These are phyloP conservation scores for Semotilus atromaculatus DNA, from an alignment of 2,797 vertebrate genomes.

Conservation along the genomic window DNA sequence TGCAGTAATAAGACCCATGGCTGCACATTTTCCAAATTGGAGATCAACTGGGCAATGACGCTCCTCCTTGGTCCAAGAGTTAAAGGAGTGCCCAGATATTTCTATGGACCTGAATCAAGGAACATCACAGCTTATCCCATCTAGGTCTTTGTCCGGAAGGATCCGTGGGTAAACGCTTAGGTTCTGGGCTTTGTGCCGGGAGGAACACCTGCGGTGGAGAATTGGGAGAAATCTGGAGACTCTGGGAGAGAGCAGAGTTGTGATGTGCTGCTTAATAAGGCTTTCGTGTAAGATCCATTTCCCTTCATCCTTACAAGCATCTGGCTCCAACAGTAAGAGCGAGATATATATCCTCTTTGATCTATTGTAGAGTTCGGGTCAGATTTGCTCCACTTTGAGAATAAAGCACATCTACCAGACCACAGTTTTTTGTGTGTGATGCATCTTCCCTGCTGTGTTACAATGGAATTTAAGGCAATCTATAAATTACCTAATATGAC, in stretches of 20 bases:
- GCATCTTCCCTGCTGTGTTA: slow-evolving; percentile 28
- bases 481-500: slow-evolving; percentile 37
- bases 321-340: slow-evolving; percentile 36
- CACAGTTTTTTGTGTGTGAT: slow-evolving; percentile 3
- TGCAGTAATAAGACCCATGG: slow-evolving; percentile 48
- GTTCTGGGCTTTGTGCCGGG: slow-evolving; percentile 48
- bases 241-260: slow-evolving; percentile 26
- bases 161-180: slow-evolving; percentile 20
- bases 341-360: slow-evolving; percentile 39
- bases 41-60: slow-evolving; percentile 47
- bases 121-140: slow-evolving; percentile 40
- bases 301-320: slow-evolving; percentile 45
- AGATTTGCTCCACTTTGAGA: slow-evolving; percentile 22
- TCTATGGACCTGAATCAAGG: slow-evolving; percentile 8
- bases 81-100: slow-evolving; percentile 41
- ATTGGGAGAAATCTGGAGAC: slow-evolving; percentile 10
- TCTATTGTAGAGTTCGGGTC: slow-evolving; percentile 18
- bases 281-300: slow-evolving; percentile 50
- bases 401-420: slow-evolving; percentile 15
- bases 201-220: slow-evolving; percentile 59
- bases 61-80: slow-evolving; percentile 36
- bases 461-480: slow-evolving; percentile 13
- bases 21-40: slow-evolving; percentile 53
- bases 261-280: slow-evolving; percentile 53
- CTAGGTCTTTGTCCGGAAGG: slow-evolving; percentile 43